phyloP scores from a whole-genome alignment of 1,140 invertebrate species.

The Sesamia nonagrioides region DNA sequence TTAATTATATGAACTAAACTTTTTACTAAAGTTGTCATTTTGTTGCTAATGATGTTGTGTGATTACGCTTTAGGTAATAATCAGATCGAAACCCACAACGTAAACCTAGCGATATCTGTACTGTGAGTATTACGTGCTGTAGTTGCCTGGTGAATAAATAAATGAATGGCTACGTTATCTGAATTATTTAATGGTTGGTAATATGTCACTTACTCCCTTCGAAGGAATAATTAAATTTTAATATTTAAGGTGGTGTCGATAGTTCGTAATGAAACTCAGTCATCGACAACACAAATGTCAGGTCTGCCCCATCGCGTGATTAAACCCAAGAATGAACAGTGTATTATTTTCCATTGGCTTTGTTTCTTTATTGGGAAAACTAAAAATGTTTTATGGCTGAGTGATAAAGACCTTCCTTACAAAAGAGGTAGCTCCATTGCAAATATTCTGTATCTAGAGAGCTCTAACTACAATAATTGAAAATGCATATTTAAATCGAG shows the following conservation, averaged over 20 bases:
- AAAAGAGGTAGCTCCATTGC: too few relatives aligned
- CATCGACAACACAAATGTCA: slow-evolving; percentile 24
- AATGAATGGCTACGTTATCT: background rate
- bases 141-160: background rate
- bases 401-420: background rate
- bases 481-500: slow-evolving; percentile 13
- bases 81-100: too few relatives aligned
- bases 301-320: slow-evolving; percentile 1
- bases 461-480: background rate
- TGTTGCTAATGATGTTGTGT: too few relatives aligned
- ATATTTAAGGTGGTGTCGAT: slow-evolving; percentile 23
- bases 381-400: background rate
- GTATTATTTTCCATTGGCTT: background rate
- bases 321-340: slow-evolving; percentile 8
- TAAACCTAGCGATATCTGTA: too few relatives aligned
- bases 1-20: too few relatives aligned
- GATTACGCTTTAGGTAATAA: too few relatives aligned
- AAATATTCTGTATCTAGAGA: background rate
- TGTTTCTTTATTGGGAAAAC: background rate
- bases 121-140: too few relatives aligned
- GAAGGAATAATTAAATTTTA: slow-evolving; percentile 29
- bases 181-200: background rate
- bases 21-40: too few relatives aligned
- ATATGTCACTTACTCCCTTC: slow-evolving; percentile 4
- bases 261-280: slow-evolving; percentile 24